phyloP scores from a whole-genome alignment of 2,797 vertebrate genomes.

The Neoniphon sammara region DNA sequence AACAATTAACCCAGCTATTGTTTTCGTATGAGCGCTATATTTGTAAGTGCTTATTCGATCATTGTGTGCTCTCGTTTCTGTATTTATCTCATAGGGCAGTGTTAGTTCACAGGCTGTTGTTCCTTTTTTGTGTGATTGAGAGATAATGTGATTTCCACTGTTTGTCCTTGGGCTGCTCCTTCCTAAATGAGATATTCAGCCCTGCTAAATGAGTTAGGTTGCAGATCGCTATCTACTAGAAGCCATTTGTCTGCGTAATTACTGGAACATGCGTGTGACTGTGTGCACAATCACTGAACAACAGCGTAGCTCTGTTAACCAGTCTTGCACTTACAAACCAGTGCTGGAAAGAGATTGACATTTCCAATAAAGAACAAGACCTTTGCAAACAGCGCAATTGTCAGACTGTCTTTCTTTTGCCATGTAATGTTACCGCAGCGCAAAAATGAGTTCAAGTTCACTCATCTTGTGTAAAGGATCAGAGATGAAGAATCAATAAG shows the following conservation, averaged over 20 bases:
- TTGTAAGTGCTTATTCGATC: conserved; percentile 52
- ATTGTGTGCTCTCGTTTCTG: conserved; percentile 40
- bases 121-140: conserved; percentile 61
- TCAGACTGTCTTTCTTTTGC: neutral
- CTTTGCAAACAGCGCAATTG: conserved; percentile 12
- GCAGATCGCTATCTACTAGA: conserved; percentile 66
- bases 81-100: conserved; percentile 57
- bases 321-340: conserved; percentile 14
- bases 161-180: conserved; percentile 69
- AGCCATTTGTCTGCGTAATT: conserved; percentile 73
- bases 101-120: conserved; percentile 52
- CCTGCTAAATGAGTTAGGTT: conserved; percentile 63
- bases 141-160: conserved; percentile 75
- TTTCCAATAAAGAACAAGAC: conserved; percentile 14
- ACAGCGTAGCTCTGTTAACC: neutral
- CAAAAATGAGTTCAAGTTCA: neutral
- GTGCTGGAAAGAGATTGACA: neutral
- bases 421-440: too few species aligned
- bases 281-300: conserved; percentile 15
- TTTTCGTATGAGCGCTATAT: conserved; percentile 31
- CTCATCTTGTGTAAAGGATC: neutral
- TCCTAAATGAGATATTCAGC: conserved; percentile 69
- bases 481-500: neutral
- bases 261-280: conserved; percentile 45
- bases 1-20: conserved; percentile 37